Evolutionary conservation across 2,113 vertebrate genomes (phyloP).

Genomic region (Pygoscelis adeliae): DNA sequence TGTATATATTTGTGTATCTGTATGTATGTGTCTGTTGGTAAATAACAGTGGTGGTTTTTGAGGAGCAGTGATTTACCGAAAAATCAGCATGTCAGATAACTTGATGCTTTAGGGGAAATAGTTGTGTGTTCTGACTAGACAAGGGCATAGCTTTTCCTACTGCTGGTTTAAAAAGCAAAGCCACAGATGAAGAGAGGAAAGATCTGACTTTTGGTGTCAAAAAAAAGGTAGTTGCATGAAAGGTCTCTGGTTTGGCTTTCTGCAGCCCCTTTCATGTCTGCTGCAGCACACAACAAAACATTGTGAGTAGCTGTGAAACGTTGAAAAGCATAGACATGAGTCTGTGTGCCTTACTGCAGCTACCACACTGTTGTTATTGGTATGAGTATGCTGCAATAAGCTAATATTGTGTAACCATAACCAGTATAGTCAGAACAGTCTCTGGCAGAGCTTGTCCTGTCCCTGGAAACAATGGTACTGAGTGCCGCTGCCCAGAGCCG

Average conservation of each 20-base stretch:
- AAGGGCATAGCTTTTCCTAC: not conserved
- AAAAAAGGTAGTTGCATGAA: not conserved
- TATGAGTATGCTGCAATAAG: not conserved
- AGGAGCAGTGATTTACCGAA: not conserved
- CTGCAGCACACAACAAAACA: not conserved
- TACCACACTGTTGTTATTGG: not conserved
- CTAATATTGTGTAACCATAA: rapidly evolving
- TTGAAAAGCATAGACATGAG: not conserved
- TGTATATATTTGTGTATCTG: not conserved
- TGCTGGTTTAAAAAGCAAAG: not conserved
- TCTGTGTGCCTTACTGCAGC: not conserved
- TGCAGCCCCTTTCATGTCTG: not conserved
- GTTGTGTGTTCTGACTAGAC: not conserved
- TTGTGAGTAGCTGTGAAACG: not conserved
- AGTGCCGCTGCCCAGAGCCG: not conserved
- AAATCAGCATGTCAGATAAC: not conserved
- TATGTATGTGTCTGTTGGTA: not conserved
- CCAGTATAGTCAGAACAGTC: rapidly evolving
- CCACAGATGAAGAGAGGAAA: not conserved
- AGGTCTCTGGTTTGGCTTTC: not conserved
- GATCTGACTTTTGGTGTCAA: not conserved
- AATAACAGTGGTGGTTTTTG: not conserved
- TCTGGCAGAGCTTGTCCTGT: not conserved
- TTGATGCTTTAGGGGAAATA: not conserved
- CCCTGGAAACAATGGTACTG: not conserved